A percentile compares a stretch with the other conserved stretches of the same genome.
Conservation (phyloP, 2,113 vertebrate species). For the Anhinga rufa region DNA sequence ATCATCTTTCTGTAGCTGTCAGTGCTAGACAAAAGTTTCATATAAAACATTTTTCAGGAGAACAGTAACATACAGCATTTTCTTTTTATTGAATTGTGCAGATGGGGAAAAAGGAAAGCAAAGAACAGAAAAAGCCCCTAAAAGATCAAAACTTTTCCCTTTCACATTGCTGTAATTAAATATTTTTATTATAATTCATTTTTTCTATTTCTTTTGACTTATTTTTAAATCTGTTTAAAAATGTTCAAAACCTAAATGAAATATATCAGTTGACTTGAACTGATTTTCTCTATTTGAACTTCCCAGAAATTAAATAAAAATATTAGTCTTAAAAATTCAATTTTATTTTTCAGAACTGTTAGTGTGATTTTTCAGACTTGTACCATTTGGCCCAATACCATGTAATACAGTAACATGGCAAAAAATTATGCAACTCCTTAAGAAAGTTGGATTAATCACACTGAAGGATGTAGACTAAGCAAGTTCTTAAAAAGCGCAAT, state of each 20-base stretch:
- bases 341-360: not conserved
- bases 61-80: not conserved
- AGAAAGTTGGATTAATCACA: not conserved
- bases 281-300: not conserved
- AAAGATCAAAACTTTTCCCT: not conserved
- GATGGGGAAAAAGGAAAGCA: not conserved
- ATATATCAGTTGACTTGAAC: not conserved
- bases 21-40: not conserved
- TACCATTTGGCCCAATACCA: not conserved
- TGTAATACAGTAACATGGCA: not conserved
- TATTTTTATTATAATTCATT: not conserved
- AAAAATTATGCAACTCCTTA: not conserved
- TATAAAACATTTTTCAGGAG: not conserved
- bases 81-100: not conserved
- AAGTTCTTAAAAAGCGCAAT: not conserved
- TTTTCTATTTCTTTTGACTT: not conserved
- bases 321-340: not conserved
- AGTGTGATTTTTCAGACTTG: not conserved
- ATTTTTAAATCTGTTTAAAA: not conserved
- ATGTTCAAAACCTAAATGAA: not conserved
- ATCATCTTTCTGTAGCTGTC: not conserved
- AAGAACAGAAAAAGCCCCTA: not conserved
- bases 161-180: not conserved
- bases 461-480: not conserved
- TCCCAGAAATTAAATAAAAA: not conserved